Percentiles rank a stretch among this genome's conserved stretches.
phyloP scores from a whole-genome alignment of 2,888 invertebrate species.

The Parascotia fuliginaria region DNA sequence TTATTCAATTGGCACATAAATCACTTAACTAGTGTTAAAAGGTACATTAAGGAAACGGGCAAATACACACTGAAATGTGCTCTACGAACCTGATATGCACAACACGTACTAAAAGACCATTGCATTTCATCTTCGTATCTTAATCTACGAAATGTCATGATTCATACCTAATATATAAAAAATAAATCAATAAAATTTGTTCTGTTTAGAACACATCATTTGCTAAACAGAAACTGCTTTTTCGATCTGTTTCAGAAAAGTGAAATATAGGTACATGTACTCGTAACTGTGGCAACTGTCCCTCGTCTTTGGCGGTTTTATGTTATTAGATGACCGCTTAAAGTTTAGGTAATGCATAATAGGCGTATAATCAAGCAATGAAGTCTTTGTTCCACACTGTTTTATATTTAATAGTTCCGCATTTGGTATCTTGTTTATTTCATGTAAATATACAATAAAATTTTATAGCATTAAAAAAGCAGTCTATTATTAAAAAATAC shows the following conservation, averaged over 20 bases:
- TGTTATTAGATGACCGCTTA: too few species aligned
- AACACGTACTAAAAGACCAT: slow-evolving; percentile 8
- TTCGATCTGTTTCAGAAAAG: too few species aligned
- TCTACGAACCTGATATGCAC: slow-evolving; percentile 11
- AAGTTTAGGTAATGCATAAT: too few species aligned
- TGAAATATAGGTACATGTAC: too few species aligned
- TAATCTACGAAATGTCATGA: neutral
- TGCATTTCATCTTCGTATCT: neutral
- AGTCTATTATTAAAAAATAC: slow-evolving; percentile 1
- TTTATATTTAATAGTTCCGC: too few species aligned
- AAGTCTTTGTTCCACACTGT: too few species aligned
- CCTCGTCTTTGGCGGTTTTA: too few species aligned
- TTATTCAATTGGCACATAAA: slow-evolving; percentile 59
- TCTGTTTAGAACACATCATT: too few species aligned
- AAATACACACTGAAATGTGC: neutral
- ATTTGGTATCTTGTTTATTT: too few species aligned
- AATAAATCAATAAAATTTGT: neutral
- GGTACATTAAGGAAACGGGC: neutral
- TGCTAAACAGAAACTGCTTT: too few species aligned
- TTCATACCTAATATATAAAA: neutral
- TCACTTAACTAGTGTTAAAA: slow-evolving; percentile 34
- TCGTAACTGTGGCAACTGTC: too few species aligned
- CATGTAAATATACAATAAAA: neutral
- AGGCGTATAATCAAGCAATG: too few species aligned
- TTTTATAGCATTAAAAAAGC: neutral